phyloP scores from a whole-genome alignment of 2,113 vertebrate genomes.

The Solenodon paradoxus region DNA sequence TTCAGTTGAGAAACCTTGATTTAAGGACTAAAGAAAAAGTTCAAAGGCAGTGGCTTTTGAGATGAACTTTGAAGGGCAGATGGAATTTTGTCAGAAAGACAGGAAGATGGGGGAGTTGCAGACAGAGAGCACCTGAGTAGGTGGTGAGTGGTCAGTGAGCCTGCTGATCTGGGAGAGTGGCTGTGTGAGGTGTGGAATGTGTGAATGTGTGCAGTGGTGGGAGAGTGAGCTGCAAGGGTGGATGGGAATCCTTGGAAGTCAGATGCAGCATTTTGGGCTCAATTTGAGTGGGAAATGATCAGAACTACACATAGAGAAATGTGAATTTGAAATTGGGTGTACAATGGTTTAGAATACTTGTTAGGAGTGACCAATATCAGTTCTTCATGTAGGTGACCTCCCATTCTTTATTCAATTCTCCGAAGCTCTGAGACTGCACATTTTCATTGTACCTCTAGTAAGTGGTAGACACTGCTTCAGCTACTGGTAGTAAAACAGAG shows the following conservation, averaged over 20 bases:
- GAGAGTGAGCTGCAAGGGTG: background rate
- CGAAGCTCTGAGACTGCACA: background rate
- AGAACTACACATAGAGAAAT: background rate
- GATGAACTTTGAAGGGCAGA: background rate
- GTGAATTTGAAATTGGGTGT: background rate
- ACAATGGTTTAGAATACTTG: background rate
- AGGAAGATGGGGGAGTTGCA: background rate
- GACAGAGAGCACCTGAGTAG: too few species aligned
- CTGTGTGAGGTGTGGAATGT: background rate
- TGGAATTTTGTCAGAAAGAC: background rate
- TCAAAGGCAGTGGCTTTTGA: background rate
- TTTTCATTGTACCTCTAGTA: background rate
- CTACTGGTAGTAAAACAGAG: background rate
- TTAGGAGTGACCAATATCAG: background rate
- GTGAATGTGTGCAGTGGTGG: too few species aligned
- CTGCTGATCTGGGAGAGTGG: background rate
- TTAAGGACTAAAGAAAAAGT: background rate
- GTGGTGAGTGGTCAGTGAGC: background rate
- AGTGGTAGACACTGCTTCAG: background rate
- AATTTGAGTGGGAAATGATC: background rate
- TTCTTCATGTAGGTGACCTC: background rate
- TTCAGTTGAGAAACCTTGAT: background rate
- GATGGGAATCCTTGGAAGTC: background rate
- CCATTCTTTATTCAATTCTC: background rate
- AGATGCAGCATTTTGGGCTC: background rate